A percentile compares a stretch with the other conserved stretches of the same genome.
Conservation (phyloP, 37 sponge, comb jelly and placozoan genomes). For the Cliona cf. orientalis region DNA sequence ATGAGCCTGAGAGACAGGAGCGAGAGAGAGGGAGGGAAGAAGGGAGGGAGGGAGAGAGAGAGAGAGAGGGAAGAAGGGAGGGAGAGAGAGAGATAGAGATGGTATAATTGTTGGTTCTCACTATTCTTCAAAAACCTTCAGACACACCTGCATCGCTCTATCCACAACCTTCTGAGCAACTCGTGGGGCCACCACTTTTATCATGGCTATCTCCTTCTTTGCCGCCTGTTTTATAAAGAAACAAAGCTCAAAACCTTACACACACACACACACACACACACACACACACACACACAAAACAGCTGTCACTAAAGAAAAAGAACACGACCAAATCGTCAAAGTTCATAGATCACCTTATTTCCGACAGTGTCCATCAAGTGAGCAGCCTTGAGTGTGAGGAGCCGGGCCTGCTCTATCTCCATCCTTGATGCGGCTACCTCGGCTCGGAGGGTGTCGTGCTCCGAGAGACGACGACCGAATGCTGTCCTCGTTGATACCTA, state of each 20-base stretch:
- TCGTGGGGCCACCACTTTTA: conserved; percentile 84
- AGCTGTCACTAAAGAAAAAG: background rate
- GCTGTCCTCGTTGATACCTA: conserved; percentile 68
- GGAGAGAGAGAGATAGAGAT: background rate
- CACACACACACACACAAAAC: background rate
- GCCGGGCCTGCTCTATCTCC: conserved; percentile 89
- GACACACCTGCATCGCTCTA: conserved; percentile 81
- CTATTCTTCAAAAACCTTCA: no score
- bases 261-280: background rate
- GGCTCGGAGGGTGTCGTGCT: conserved; percentile 58
- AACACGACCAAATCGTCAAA: background rate
- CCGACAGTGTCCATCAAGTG: conserved; percentile 85
- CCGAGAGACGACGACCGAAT: conserved; percentile 73
- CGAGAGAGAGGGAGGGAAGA: background rate
- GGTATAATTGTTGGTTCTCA: background rate
- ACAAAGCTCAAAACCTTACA: background rate
- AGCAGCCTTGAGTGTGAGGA: conserved; percentile 88
- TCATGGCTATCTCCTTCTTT: conserved; percentile 83
- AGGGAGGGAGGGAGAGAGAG: background rate
- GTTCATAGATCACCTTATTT: conserved; percentile 33
- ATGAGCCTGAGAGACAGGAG: conserved; percentile 36
- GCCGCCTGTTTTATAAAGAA: conserved; percentile 50
- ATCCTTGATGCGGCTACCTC: conserved; percentile 79
- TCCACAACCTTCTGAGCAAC: conserved; percentile 87
- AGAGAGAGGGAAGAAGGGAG: background rate